Evolutionary conservation across 2,888 invertebrate genomes (phyloP).

Genomic region (Aspidiotus rigidus): DNA sequence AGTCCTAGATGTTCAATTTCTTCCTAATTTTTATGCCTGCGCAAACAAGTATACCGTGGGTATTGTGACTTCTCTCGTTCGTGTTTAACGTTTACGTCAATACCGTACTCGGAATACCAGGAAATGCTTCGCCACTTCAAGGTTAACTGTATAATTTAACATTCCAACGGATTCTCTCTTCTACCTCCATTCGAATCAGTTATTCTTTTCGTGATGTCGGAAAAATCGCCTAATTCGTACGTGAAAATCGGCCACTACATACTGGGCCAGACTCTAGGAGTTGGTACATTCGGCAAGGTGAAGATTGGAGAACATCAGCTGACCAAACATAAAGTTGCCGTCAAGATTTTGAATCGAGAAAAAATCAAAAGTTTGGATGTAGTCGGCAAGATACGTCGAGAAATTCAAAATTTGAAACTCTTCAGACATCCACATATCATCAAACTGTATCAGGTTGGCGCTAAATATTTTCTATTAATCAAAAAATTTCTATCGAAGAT

Average conservation of each 20-base stretch:
- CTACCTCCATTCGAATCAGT: neutral
- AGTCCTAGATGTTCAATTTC: too few species aligned
- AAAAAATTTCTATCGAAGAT: too few species aligned
- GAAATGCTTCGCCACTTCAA: neutral
- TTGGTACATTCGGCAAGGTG: constrained; percentile 98
- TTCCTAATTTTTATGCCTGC: too few species aligned
- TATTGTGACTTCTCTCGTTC: too few species aligned
- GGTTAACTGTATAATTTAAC: neutral
- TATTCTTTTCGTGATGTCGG: constrained; percentile 16
- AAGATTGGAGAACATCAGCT: constrained; percentile 97
- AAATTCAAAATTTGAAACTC: constrained; percentile 98
- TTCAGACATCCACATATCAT: constrained; percentile 99
- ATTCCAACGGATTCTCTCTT: too few species aligned
- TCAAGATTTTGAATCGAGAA: constrained; percentile 94
- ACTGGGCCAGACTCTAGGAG: constrained; percentile 84
- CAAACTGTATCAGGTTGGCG: constrained; percentile 64
- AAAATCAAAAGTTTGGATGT: constrained; percentile 99
- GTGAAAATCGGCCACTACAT: constrained; percentile 98
- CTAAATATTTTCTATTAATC: too few species aligned
- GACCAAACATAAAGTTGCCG: constrained; percentile 96
- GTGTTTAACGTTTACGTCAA: too few species aligned
- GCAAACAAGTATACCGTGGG: too few species aligned
- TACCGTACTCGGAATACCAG: neutral
- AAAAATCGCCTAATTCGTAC: constrained; percentile 41
- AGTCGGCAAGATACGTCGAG: constrained; percentile 94